phyloP scores from a whole-genome alignment of 2,113 vertebrate species.

The Rhinoderma darwinii region DNA sequence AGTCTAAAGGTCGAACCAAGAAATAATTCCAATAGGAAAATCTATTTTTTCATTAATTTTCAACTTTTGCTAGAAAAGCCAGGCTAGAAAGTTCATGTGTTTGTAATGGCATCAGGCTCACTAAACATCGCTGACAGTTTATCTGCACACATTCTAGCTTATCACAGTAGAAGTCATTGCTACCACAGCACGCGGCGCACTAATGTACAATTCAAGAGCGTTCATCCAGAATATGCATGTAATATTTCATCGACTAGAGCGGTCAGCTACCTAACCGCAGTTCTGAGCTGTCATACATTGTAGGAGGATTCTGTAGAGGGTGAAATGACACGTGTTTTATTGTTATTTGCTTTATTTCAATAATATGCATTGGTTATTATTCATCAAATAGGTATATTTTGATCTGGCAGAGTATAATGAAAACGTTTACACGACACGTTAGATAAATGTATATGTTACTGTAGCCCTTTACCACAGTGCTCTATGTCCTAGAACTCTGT shows the following conservation, averaged over 20 bases:
- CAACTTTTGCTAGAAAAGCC: not conserved
- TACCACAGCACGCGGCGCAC: not conserved
- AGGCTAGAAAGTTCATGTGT: not conserved
- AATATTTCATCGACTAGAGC: not conserved
- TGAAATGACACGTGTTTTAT: not conserved
- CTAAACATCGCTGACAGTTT: not conserved
- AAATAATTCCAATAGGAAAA: not conserved
- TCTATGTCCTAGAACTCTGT: too few species aligned
- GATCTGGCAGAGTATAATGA: too few species aligned
- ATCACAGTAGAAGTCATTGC: not conserved
- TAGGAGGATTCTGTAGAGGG: too few species aligned
- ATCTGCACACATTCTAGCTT: not conserved
- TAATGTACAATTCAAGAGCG: not conserved
- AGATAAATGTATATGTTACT: too few species aligned
- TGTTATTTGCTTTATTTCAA: too few species aligned
- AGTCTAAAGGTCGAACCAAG: not conserved
- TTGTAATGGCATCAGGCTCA: not conserved
- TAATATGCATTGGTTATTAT: too few species aligned
- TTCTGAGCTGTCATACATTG: not conserved
- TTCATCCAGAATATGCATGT: too few species aligned
- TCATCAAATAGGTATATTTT: too few species aligned
- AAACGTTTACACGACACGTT: too few species aligned
- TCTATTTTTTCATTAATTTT: not conserved
- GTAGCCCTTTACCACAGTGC: not conserved
- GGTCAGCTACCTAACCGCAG: not conserved